Conservation (phyloP, 2,797 vertebrate species). For the Clamator glandarius region DNA sequence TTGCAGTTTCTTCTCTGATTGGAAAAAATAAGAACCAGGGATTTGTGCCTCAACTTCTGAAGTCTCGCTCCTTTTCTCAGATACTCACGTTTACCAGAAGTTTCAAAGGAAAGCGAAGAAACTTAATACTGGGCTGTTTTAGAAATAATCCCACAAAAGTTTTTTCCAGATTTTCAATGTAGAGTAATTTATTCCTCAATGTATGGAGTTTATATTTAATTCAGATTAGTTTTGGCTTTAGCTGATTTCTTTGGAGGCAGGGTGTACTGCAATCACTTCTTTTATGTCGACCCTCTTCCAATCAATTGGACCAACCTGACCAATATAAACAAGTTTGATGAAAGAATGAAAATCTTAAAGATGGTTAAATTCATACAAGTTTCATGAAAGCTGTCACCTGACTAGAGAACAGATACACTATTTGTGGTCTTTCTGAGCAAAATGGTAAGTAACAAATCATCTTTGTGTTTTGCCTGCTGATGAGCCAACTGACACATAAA, state of each 20-base stretch:
- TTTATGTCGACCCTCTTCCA: neutral
- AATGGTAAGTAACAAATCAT: neutral
- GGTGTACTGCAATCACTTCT: neutral
- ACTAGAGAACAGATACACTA: neutral
- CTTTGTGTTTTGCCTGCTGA: neutral
- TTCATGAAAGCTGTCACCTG: neutral
- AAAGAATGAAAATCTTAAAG: neutral
- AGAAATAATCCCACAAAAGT: neutral
- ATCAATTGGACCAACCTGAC: neutral
- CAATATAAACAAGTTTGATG: neutral
- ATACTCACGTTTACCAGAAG: neutral
- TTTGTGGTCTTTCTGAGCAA: neutral
- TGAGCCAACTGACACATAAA: neutral
- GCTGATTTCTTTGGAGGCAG: neutral
- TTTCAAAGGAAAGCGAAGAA: neutral
- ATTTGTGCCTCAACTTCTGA: neutral
- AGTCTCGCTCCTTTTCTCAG: neutral
- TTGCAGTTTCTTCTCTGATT: neutral
- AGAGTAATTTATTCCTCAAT: neutral
- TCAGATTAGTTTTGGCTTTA: neutral
- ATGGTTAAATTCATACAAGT: neutral
- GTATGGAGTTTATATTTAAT: neutral
- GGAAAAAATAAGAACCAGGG: neutral
- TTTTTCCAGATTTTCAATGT: neutral
- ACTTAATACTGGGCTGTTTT: neutral